These are phyloP conservation scores for Alouatta palliata DNA, from an alignment of 2,113 vertebrate species.

Conservation along the genomic window DNA sequence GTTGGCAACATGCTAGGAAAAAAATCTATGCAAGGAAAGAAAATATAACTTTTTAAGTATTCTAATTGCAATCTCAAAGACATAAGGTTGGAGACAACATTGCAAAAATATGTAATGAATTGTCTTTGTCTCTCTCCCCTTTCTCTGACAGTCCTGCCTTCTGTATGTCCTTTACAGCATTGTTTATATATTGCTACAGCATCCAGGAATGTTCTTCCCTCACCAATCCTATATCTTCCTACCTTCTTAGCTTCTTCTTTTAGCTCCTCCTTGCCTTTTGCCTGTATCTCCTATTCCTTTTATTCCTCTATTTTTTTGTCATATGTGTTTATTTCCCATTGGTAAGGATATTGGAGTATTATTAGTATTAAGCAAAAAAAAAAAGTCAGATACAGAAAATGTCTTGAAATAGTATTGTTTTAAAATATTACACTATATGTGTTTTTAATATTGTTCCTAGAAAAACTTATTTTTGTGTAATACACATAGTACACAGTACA, in stretches of 20 bases:
- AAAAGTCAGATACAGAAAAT: not conserved
- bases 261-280: not conserved
- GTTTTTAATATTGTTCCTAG: not conserved
- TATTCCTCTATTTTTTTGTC: not conserved
- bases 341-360: not conserved
- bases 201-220: not conserved
- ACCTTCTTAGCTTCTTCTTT: not conserved
- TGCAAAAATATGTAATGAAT: not conserved
- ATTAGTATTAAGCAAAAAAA: not conserved
- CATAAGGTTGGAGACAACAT: not conserved
- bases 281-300: not conserved
- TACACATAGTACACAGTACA: not conserved
- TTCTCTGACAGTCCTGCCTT: not conserved
- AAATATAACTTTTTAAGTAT: not conserved
- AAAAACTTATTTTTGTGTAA: not conserved
- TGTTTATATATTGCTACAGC: not conserved
- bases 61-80: not conserved
- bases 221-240: too few relatives aligned
- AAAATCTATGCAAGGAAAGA: not conserved
- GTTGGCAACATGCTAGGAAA: not conserved
- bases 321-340: not conserved
- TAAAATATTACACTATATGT: not conserved
- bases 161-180: not conserved
- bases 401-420: not conserved
- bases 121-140: not conserved